Evolutionary conservation across 2,797 vertebrate species (phyloP), one percentile per base, ranked within the genome.

Genomic region (Anableps anableps): DNA sequence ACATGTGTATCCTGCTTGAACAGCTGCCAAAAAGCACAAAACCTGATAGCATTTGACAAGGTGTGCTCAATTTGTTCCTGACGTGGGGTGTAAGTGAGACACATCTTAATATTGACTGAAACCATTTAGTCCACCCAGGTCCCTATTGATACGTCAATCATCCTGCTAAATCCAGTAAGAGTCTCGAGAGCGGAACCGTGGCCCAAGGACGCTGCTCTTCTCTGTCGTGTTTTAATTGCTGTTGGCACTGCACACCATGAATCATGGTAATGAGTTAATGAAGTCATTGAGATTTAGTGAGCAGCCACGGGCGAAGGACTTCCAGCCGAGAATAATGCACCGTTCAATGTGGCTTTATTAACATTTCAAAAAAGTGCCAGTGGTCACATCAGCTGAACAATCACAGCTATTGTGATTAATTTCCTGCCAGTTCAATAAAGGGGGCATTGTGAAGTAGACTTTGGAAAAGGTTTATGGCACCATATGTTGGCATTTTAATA

Each of bases 201-300:
- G 89, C 85, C 89, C 90, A 86, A 91, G 91, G 92, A 93, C 86
- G 81, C 60, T 3, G 50, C 80, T 88, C 80, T 81, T 90, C 88
- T 86, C 85, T 86, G 81, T 86, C 26, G 23, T 78, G 72, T 86
- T 92, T 90, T 93, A 93, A 94, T 91, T 94, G 93, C 91, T 91
- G 88, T 80, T 92, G 91, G 91, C 93, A 85, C 81, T 9, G 73
- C 73, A 43, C 72, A 72, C 82, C 76, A 58, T 90, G 91, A 92
- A 88, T 94, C 90, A 89, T 86, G 85, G 88, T 92, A 93, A 93
- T 91, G 93, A 94, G 73, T 90, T 92, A 91, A 94, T 91, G 86
- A 93, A 94, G 94, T 93, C 89, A 88, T 87, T 86, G 91, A 90
- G 92, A 92, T 90, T 92, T 92, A 91, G 88, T 62, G 89, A 88